A percentile compares a stretch with the other conserved stretches of the same genome.
Evolutionary conservation across 2,797 vertebrate species (phyloP).

Genomic region (Borostomias antarcticus): DNA sequence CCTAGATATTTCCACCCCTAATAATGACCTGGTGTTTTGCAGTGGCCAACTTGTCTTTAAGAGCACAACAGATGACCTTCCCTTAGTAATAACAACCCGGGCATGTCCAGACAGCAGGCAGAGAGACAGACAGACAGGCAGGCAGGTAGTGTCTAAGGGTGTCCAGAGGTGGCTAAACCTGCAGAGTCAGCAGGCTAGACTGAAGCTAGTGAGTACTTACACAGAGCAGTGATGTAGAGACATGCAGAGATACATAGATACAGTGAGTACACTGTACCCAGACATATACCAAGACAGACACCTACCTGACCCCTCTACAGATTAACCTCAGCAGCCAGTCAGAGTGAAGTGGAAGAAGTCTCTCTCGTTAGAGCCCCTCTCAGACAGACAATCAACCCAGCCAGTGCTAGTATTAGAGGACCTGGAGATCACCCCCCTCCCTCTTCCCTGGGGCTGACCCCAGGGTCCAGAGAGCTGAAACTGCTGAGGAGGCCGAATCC

Average conservation of each 20-base stretch:
- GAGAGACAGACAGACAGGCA: slow-evolving; percentile 2
- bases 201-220: slow-evolving; percentile 23
- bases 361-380: no score
- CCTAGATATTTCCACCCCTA: no score
- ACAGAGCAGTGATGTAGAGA: no score
- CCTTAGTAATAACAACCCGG: neutral
- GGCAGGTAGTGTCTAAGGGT: neutral
- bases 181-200: slow-evolving; percentile 31
- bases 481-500: slow-evolving; percentile 51
- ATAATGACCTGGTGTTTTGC: slow-evolving; percentile 9
- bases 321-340: slow-evolving; percentile 52
- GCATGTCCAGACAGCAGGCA: neutral
- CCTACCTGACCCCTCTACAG: slow-evolving; percentile 45
- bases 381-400: no score
- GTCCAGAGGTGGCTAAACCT: no score
- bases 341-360: slow-evolving; percentile 52
- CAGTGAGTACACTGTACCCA: no score
- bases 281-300: slow-evolving; percentile 37
- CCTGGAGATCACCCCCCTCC: neutral
- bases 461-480: slow-evolving; percentile 59
- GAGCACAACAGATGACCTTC: slow-evolving; percentile 1
- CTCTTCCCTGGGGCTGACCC: slow-evolving; percentile 43
- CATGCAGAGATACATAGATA: no score
- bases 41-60: slow-evolving; percentile 12
- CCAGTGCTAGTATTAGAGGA: no score